Evolutionary conservation across 2,113 vertebrate genomes (phyloP).

Genomic region (Triplophysa dalaica): DNA sequence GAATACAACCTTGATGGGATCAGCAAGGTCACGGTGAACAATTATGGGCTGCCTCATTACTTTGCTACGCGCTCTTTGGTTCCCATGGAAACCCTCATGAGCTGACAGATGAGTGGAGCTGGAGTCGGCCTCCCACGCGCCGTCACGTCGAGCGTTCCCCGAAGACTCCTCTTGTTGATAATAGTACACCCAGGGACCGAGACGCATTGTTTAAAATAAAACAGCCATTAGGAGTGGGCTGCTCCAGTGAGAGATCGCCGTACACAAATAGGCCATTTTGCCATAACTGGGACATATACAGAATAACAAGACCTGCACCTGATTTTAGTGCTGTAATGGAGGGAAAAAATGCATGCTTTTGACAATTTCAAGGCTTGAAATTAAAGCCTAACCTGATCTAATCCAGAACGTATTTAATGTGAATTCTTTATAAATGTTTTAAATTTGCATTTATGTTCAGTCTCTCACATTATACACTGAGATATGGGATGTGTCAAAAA

Average conservation of each 20-base stretch:
- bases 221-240: conserved; percentile 64
- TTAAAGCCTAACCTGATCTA: background rate
- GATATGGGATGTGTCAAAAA: no score
- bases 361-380: background rate
- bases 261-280: conserved; percentile 71
- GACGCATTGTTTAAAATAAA: conserved; percentile 72
- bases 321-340: conserved; percentile 3
- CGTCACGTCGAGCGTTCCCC: conserved; percentile 34
- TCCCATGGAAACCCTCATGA: conserved; percentile 73
- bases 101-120: conserved; percentile 70
- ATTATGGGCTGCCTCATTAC: conserved; percentile 69
- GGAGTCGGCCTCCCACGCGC: conserved; percentile 66
- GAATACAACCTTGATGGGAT: conserved; percentile 50
- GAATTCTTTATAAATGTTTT: background rate
- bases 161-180: conserved; percentile 43
- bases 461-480: no score
- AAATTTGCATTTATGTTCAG: background rate
- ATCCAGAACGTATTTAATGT: conserved; percentile 20
- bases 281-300: conserved; percentile 68
- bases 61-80: conserved; percentile 63
- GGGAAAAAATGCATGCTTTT: conserved; percentile 4
- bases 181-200: conserved; percentile 58
- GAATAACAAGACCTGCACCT: conserved; percentile 58
- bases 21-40: conserved; percentile 68
- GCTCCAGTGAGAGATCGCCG: conserved; percentile 62